These are phyloP conservation scores for Platalea minor DNA, from an alignment of 2,797 vertebrate genomes.

Conservation along the genomic window DNA sequence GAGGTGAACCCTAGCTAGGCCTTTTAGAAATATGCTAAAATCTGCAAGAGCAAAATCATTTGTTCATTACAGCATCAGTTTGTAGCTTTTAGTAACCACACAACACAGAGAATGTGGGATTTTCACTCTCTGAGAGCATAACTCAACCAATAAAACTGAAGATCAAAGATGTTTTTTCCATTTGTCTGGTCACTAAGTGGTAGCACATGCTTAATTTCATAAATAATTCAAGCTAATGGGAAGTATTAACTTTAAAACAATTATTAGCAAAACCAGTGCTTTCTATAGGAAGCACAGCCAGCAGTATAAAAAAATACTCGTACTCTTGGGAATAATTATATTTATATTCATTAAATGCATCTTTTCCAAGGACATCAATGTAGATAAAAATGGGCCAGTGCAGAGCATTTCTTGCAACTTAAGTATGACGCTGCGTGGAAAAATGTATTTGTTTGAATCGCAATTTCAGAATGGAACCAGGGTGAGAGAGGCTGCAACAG, in stretches of 20 bases:
- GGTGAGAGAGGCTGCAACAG: background rate
- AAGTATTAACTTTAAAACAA: slow-evolving; percentile 74
- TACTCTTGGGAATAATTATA: slow-evolving; percentile 43
- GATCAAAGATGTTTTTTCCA: slow-evolving; percentile 61
- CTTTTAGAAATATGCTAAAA: slow-evolving; percentile 45
- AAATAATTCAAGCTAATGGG: slow-evolving; percentile 74
- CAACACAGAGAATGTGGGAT: background rate
- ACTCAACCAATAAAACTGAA: slow-evolving; percentile 50
- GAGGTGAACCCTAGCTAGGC: slow-evolving; percentile 38
- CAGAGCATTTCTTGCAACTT: background rate
- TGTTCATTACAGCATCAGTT: slow-evolving; percentile 25
- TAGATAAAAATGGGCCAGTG: background rate
- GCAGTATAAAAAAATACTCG: background rate
- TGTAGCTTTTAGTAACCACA: slow-evolving; percentile 66
- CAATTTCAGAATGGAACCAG: background rate
- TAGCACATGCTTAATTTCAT: slow-evolving; percentile 66
- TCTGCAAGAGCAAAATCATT: slow-evolving; percentile 29
- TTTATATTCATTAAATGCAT: slow-evolving; percentile 54
- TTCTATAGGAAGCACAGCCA: slow-evolving; percentile 45
- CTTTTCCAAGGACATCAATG: slow-evolving; percentile 41
- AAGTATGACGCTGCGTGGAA: background rate
- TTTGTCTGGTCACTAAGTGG: slow-evolving; percentile 66
- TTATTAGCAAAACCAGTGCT: slow-evolving; percentile 60
- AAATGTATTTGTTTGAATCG: background rate
- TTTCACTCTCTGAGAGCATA: slow-evolving; percentile 44